phyloP scores from a whole-genome alignment of 1,140 invertebrate genomes.

The Drosophila mayri region DNA sequence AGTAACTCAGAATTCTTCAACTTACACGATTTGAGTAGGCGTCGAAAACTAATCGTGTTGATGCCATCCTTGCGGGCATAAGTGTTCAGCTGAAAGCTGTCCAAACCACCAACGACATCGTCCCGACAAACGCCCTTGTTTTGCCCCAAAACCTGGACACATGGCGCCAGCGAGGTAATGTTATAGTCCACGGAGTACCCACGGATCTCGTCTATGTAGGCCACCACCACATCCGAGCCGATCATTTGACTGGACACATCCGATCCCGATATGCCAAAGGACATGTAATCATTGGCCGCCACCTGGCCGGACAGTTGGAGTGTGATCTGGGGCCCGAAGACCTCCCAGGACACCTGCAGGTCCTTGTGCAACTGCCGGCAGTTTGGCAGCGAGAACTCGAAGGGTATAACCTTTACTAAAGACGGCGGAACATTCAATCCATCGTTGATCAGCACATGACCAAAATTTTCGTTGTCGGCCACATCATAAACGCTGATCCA shows the following conservation, averaged over 20 bases:
- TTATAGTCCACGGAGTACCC: slow-evolving; percentile 94
- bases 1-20: slow-evolving; percentile 25
- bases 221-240: slow-evolving; percentile 93
- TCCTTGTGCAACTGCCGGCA: slow-evolving; percentile 94
- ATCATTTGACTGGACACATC: slow-evolving; percentile 91
- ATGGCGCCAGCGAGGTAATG: slow-evolving; percentile 93
- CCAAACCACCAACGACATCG: slow-evolving; percentile 90
- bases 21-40: slow-evolving; percentile 89
- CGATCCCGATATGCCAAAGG: slow-evolving; percentile 94
- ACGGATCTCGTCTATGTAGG: slow-evolving; percentile 90
- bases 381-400: slow-evolving; percentile 90
- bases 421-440: slow-evolving; percentile 94
- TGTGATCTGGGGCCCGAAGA: slow-evolving; percentile 95
- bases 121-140: slow-evolving; percentile 95
- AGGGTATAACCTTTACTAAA: slow-evolving; percentile 87
- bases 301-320: slow-evolving; percentile 93
- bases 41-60: slow-evolving; percentile 91
- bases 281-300: slow-evolving; percentile 92
- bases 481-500: slow-evolving; percentile 94
- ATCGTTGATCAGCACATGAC: slow-evolving; percentile 92
- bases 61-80: slow-evolving; percentile 90
- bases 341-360: slow-evolving; percentile 94
- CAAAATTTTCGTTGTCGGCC: slow-evolving; percentile 89
- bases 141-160: slow-evolving; percentile 93
- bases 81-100: slow-evolving; percentile 91